Base-by-base conservation (phyloP, 2,797 vertebrate species). In the Atherinosoma microstoma region DNA sequence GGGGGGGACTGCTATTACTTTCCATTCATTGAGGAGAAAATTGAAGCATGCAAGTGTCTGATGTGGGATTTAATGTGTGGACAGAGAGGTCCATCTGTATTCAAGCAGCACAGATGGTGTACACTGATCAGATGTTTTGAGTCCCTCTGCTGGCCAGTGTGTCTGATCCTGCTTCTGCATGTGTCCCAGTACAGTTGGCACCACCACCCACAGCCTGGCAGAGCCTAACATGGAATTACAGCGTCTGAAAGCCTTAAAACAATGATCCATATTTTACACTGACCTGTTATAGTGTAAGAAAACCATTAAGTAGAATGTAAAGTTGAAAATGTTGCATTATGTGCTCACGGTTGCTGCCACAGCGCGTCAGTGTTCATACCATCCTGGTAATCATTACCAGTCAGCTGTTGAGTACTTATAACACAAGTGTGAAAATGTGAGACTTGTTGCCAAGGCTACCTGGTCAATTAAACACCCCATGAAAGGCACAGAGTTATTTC, bases 21-120 rank as follows among this genome's bases (percentile, higher is more conserved):
- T 90, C 80, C 84, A 87, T 89, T 91, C 87, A 88, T 75, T 69
- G 89, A 79, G 78, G 73, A 82, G 80, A 70, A 90, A 86, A 87
- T 83, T 83, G 69, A 90, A 88, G 82, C 82, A 82, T 86, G 84
- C 71, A 56, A 85, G 84, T 69, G 90, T 86, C 75, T 90, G 89
- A 91, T 88, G 83, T 84, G 79, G 82, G 84, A 67, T 87, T 89
- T 89, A 84, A 82, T 58, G 73, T 75, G 88, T 29, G 30, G 67
- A 70, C 76, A 35, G 74, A 79, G 82, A 69, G 72, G 45, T 89
- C 83, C 84, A 87, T 89, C 84, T 89, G 86, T 73, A 83, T 75
- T 73, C 68, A 29, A 40, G 68, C 75, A 20, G 84, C 84, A 88
- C 92, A 92, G 89, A 92, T 92, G 89, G 90, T 57, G 15, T 0